phyloP scores from a whole-genome alignment of 1,140 invertebrate genomes.

The Hyles euphorbiae region DNA sequence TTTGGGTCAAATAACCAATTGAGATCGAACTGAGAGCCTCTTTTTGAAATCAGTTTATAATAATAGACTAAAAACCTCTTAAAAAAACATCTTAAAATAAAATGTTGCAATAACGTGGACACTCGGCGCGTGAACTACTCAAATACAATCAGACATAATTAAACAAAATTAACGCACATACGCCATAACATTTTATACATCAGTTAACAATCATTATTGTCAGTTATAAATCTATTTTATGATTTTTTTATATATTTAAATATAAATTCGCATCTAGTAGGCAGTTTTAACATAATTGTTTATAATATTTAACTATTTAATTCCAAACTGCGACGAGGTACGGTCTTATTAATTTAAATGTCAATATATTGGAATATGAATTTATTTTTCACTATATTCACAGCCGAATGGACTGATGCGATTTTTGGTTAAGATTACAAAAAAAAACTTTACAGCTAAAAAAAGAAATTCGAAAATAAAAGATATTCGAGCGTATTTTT shows the following conservation, averaged over 20 bases:
- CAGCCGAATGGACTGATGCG: not conserved
- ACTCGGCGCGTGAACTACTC: conserved; percentile 59
- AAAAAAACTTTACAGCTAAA: not conserved
- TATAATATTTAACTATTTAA: conserved; percentile 55
- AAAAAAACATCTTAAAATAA: not conserved
- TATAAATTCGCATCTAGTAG: conserved; percentile 74
- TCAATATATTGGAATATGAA: too few relatives aligned
- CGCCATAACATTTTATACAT: conserved; percentile 71
- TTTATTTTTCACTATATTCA: too few relatives aligned
- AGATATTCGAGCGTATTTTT: too few relatives aligned
- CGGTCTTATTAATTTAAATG: conserved; percentile 26
- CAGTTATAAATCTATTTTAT: conserved; percentile 74
- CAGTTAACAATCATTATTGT: conserved; percentile 76
- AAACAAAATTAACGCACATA: conserved; percentile 62
- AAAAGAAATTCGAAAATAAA: too few relatives aligned
- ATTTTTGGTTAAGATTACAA: conserved; percentile 5
- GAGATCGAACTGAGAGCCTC: too few relatives aligned
- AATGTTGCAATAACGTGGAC: not conserved
- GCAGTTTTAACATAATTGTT: conserved; percentile 71
- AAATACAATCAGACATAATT: conserved; percentile 46
- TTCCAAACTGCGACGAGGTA: conserved; percentile 38
- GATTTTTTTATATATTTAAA: conserved; percentile 64
- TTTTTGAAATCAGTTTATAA: too few relatives aligned
- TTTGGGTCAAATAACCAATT: too few relatives aligned
- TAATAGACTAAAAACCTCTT: too few relatives aligned